Evolutionary conservation across 2,888 invertebrate genomes (phyloP).

Genomic region (Polietes domitor): DNA sequence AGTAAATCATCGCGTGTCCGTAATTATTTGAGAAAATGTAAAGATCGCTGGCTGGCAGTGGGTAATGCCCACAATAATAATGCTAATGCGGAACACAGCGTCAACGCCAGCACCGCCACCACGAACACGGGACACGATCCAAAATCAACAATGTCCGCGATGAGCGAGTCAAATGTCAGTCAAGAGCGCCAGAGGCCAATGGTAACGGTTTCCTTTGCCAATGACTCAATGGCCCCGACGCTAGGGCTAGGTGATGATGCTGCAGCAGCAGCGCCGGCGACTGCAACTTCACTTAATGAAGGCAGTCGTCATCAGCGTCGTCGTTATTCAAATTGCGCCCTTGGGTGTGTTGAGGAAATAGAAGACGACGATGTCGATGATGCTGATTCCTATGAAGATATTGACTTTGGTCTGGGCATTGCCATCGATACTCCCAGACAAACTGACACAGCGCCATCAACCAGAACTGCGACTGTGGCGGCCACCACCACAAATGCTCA

Average conservation of each 20-base stretch:
- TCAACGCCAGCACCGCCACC: slow-evolving; percentile 51
- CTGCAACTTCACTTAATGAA: neutral
- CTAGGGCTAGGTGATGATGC: slow-evolving; percentile 29
- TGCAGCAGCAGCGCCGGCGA: neutral
- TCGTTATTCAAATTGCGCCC: slow-evolving; percentile 31
- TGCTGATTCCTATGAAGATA: slow-evolving; percentile 68
- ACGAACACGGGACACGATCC: slow-evolving; percentile 49
- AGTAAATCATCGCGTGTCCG: slow-evolving; percentile 80
- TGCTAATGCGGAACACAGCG: slow-evolving; percentile 44
- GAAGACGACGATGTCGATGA: slow-evolving; percentile 49
- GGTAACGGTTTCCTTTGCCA: slow-evolving; percentile 49
- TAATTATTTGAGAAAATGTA: slow-evolving; percentile 80
- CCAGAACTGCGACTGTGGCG: neutral
- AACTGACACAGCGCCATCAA: slow-evolving; percentile 22
- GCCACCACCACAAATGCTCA: slow-evolving; percentile 16
- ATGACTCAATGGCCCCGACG: slow-evolving; percentile 14
- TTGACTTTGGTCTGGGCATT: slow-evolving; percentile 67
- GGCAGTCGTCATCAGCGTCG: neutral
- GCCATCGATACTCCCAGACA: neutral
- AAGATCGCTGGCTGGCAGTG: slow-evolving; percentile 77
- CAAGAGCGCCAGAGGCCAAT: slow-evolving; percentile 33
- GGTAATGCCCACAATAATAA: slow-evolving; percentile 69
- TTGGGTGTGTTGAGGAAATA: slow-evolving; percentile 37
- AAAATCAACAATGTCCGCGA: slow-evolving; percentile 44
- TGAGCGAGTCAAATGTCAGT: slow-evolving; percentile 53